Conservation (phyloP, 2,888 invertebrate species). For the Dioctria linearis region DNA sequence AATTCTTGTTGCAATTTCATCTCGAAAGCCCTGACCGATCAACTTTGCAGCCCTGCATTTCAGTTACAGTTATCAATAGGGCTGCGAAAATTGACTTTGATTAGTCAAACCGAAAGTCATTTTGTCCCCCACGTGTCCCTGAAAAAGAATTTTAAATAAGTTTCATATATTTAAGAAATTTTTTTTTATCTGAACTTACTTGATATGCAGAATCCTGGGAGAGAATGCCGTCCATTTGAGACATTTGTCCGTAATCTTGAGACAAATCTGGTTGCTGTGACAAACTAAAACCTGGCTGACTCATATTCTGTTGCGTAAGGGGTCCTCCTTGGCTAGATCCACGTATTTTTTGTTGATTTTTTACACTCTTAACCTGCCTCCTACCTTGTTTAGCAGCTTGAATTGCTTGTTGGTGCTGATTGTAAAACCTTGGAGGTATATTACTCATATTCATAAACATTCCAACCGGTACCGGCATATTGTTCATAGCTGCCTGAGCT, state of each 20-base stretch:
- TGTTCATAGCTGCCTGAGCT: slow-evolving; percentile 81
- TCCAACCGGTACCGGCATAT: slow-evolving; percentile 92
- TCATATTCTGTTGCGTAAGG: slow-evolving; percentile 82
- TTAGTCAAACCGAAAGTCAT: slow-evolving; percentile 64
- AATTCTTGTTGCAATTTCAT: slow-evolving; percentile 50
- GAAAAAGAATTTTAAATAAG: slow-evolving; percentile 13
- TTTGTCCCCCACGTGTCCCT: slow-evolving; percentile 65
- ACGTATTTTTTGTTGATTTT: slow-evolving; percentile 45
- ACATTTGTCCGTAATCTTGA: slow-evolving; percentile 72
- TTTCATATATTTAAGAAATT: neutral
- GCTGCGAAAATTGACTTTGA: slow-evolving; percentile 70
- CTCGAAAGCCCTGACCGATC: slow-evolving; percentile 38
- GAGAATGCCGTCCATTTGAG: slow-evolving; percentile 94
- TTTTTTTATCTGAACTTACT: slow-evolving; percentile 68
- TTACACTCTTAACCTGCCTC: slow-evolving; percentile 67
- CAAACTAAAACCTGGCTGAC: slow-evolving; percentile 78
- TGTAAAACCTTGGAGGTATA: slow-evolving; percentile 82
- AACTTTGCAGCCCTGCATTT: slow-evolving; percentile 39
- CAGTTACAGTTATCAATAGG: slow-evolving; percentile 66
- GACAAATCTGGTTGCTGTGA: slow-evolving; percentile 76
- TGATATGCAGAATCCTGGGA: slow-evolving; percentile 94
- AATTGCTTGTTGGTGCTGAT: slow-evolving; percentile 81
- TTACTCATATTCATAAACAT: slow-evolving; percentile 94
- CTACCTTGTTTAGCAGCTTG: slow-evolving; percentile 71
- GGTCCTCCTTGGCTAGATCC: slow-evolving; percentile 76